A percentile compares a stretch with the other conserved stretches of the same genome.
Evolutionary conservation across 2,888 invertebrate genomes (phyloP).

Genomic region (Cerastis leucographa): DNA sequence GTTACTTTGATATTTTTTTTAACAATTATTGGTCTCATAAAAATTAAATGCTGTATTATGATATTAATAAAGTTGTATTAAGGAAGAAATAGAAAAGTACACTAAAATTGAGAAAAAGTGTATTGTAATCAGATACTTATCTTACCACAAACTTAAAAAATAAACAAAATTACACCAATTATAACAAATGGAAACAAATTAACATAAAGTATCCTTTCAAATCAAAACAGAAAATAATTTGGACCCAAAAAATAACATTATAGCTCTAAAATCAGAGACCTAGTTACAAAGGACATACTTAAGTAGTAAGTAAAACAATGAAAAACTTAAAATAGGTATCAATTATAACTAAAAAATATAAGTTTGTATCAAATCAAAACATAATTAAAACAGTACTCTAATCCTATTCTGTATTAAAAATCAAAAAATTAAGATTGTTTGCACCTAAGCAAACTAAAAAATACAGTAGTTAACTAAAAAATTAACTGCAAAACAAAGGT

Average conservation of each 20-base stretch:
- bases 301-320: neutral
- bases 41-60: no score
- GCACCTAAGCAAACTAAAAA: neutral
- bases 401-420: neutral
- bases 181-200: neutral
- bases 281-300: neutral
- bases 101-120: no score
- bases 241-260: neutral
- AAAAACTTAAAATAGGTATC: neutral
- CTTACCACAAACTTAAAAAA: neutral
- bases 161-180: neutral
- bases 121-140: no score
- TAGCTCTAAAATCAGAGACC: neutral
- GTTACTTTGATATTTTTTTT: no score
- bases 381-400: neutral
- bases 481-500: neutral
- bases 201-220: neutral
- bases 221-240: neutral
- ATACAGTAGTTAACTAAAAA: no score
- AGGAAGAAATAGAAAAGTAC: no score
- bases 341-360: neutral
- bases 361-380: conserved; percentile 5
- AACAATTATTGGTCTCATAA: no score
- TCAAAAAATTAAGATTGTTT: neutral
- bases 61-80: no score